These are phyloP conservation scores for Eriosoma lanigerum DNA, from an alignment of 1,140 invertebrate species.

Conservation along the genomic window DNA sequence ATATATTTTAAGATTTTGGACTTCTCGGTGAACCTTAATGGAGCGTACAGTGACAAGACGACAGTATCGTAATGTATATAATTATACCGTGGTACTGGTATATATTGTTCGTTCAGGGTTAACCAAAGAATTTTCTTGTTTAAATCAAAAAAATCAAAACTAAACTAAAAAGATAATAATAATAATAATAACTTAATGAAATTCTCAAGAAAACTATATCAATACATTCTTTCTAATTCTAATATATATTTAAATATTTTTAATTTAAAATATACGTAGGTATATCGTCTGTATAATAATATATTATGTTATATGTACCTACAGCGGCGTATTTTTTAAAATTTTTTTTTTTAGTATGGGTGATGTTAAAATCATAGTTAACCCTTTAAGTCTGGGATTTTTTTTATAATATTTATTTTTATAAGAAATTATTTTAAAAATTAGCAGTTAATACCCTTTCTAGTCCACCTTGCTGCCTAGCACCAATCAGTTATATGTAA, in stretches of 20 bases:
- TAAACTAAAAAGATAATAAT: slow-evolving; percentile 9
- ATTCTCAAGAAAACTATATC: neutral
- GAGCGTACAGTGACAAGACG: slow-evolving; percentile 51
- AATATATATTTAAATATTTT: neutral
- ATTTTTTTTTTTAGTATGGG: too few relatives aligned
- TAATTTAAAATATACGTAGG: too few relatives aligned
- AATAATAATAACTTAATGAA: neutral
- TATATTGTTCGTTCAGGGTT: neutral
- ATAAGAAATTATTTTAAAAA: too few relatives aligned
- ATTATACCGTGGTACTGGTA: too few relatives aligned
- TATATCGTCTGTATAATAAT: neutral
- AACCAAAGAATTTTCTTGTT: slow-evolving; percentile 22
- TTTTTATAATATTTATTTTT: too few relatives aligned
- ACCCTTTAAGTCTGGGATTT: too few relatives aligned
- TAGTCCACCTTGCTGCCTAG: too few relatives aligned
- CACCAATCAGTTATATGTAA: too few relatives aligned
- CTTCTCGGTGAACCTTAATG: slow-evolving; percentile 11
- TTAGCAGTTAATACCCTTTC: too few relatives aligned
- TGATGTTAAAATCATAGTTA: too few relatives aligned
- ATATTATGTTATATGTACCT: too few relatives aligned
- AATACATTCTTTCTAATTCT: neutral
- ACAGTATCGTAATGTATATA: slow-evolving; percentile 5
- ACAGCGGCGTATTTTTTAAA: too few relatives aligned
- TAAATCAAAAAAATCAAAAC: neutral
- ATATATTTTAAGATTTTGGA: neutral